Evolutionary conservation across 2,888 invertebrate genomes (phyloP).

Genomic region (Heliconius charithonia): DNA sequence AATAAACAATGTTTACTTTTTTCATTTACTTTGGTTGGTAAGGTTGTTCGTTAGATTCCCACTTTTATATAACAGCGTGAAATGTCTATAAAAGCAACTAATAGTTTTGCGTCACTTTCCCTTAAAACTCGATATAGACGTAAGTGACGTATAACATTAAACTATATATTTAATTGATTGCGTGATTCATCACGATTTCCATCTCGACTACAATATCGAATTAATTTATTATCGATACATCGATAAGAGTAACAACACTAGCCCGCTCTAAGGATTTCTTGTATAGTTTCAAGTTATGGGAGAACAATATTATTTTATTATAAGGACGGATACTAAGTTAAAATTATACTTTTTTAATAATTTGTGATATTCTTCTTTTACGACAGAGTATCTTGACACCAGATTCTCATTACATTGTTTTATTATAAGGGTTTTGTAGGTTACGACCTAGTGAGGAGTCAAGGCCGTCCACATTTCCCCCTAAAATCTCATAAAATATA

Average conservation of each 20-base stretch:
- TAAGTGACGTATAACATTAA: constrained; percentile 36
- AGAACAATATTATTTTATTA: not conserved
- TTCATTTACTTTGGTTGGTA: too few relatives aligned
- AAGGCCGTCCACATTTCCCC: too few relatives aligned
- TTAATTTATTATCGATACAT: constrained; percentile 55
- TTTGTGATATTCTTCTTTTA: too few relatives aligned
- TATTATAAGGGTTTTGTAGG: too few relatives aligned
- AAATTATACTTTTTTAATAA: too few relatives aligned
- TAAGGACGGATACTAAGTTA: too few relatives aligned
- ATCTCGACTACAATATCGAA: constrained; percentile 53
- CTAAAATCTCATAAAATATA: too few relatives aligned
- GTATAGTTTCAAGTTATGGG: constrained; percentile 38
- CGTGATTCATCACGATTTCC: constrained; percentile 53
- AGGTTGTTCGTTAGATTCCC: too few relatives aligned
- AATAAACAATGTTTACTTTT: too few relatives aligned
- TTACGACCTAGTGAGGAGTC: too few relatives aligned
- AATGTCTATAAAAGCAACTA: not conserved
- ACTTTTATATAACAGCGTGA: not conserved
- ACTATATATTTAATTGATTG: constrained; percentile 47
- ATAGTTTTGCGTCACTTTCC: constrained; percentile 13
- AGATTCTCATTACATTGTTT: too few relatives aligned
- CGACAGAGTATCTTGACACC: too few relatives aligned
- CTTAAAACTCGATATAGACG: constrained; percentile 25
- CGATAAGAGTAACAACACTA: constrained; percentile 53
- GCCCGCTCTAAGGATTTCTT: constrained; percentile 36